phyloP scores from a whole-genome alignment of 2,888 invertebrate species.

The Drosophila cognata region DNA sequence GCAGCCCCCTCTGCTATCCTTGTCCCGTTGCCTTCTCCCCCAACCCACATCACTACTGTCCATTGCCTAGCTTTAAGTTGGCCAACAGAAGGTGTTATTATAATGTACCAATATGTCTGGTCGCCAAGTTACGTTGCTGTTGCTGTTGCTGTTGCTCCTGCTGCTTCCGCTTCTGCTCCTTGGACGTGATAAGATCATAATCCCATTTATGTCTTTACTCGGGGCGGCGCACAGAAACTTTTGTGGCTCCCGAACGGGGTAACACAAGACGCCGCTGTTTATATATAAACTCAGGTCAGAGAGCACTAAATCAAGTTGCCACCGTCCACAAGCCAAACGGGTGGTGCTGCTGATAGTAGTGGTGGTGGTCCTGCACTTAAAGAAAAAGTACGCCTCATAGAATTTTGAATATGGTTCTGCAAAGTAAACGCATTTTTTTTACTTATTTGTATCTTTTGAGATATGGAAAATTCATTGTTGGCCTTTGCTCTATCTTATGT shows the following conservation, averaged over 20 bases:
- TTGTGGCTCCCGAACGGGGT: slow-evolving; percentile 49
- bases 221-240: slow-evolving; percentile 69
- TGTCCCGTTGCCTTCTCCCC: slow-evolving; percentile 3
- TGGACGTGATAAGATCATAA: slow-evolving; percentile 85
- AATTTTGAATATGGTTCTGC: neutral
- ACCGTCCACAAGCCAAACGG: slow-evolving; percentile 39
- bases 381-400: neutral
- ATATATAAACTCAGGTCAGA: slow-evolving; percentile 85
- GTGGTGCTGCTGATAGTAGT: neutral
- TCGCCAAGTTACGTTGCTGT: slow-evolving; percentile 21
- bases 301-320: slow-evolving; percentile 85
- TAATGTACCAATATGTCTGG: slow-evolving; percentile 76
- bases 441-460: neutral
- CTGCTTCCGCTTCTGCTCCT: slow-evolving; percentile 25
- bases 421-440: neutral
- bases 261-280: slow-evolving; percentile 79
- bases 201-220: slow-evolving; percentile 85
- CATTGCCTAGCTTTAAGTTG: slow-evolving; percentile 25
- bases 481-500: neutral
- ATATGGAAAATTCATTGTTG: neutral
- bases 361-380: neutral
- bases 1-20: slow-evolving; percentile 44
- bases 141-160: slow-evolving; percentile 2
- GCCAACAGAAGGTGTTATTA: slow-evolving; percentile 82
- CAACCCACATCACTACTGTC: slow-evolving; percentile 9